Conservation (phyloP, 1,140 invertebrate genomes). For the Nasonia giraulti region DNA sequence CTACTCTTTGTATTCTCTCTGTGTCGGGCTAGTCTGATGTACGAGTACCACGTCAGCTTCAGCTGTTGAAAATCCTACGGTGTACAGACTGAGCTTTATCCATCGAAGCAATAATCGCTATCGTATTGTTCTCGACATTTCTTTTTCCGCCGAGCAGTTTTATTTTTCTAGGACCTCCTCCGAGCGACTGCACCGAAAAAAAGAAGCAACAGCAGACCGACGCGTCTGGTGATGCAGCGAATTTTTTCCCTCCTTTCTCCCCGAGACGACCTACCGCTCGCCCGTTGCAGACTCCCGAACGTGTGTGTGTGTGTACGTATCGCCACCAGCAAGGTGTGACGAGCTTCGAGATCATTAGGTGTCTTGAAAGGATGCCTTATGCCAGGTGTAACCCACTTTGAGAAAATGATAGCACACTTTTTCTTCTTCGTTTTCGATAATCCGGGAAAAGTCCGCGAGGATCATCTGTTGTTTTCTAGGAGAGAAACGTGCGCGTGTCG, state of each 20-base stretch:
- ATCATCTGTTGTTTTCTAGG: background rate
- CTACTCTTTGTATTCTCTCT: background rate
- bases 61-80: no score
- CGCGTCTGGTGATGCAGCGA: slow-evolving; percentile 41
- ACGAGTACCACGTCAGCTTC: background rate
- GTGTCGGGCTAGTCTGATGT: background rate
- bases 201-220: slow-evolving; percentile 8
- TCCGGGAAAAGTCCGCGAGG: background rate
- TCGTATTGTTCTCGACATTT: background rate
- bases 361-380: slow-evolving; percentile 36
- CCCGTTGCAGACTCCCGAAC: background rate
- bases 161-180: slow-evolving; percentile 45
- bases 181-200: background rate
- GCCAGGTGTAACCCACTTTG: slow-evolving; percentile 2
- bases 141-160: background rate
- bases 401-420: slow-evolving; percentile 32
- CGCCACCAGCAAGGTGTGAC: slow-evolving; percentile 8
- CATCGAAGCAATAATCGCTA: no score
- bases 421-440: background rate
- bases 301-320: background rate
- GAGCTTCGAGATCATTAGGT: slow-evolving; percentile 1
- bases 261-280: background rate
- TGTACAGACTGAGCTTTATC: background rate
- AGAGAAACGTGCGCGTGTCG: background rate
- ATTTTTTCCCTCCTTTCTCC: slow-evolving; percentile 35